A percentile compares a stretch with the other conserved stretches of the same genome.
phyloP scores from a whole-genome alignment of 2,797 vertebrate genomes.

The Toxotes lorentzi region DNA sequence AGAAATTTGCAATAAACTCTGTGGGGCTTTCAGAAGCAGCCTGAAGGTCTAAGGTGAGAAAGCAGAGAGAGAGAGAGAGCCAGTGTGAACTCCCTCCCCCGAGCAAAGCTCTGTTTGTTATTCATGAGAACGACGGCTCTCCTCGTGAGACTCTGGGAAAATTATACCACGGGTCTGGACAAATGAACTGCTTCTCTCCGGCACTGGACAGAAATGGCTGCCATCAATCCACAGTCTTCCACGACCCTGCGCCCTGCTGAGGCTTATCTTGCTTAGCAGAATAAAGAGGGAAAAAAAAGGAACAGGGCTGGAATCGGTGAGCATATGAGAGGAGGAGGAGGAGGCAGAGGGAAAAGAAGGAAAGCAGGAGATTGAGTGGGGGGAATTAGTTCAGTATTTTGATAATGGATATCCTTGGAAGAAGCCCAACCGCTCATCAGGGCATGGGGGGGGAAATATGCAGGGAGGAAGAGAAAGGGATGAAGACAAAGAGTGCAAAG shows the following conservation, averaged over 20 bases:
- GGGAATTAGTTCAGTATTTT: slow-evolving; percentile 69
- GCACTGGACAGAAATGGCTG: slow-evolving; percentile 46
- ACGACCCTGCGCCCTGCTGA: slow-evolving; percentile 44
- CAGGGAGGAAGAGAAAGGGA: slow-evolving; percentile 35
- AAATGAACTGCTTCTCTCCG: slow-evolving; percentile 50
- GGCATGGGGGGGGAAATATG: slow-evolving; percentile 18
- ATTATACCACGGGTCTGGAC: slow-evolving; percentile 42
- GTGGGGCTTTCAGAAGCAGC: slow-evolving; percentile 50
- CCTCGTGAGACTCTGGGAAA: slow-evolving; percentile 61
- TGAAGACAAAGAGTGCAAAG: slow-evolving; percentile 61
- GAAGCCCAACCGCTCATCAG: slow-evolving; percentile 64
- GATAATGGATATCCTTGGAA: slow-evolving; percentile 74
- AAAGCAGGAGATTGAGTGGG: slow-evolving; percentile 46
- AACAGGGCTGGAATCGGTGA: slow-evolving; percentile 37
- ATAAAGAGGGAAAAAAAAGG: slow-evolving; percentile 19
- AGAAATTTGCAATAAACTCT: slow-evolving; percentile 70
- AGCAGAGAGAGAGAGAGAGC: slow-evolving; percentile 26
- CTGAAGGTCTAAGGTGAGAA: slow-evolving; percentile 61
- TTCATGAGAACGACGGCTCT: slow-evolving; percentile 67
- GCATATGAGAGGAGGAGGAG: slow-evolving; percentile 14
- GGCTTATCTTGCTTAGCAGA: slow-evolving; percentile 68
- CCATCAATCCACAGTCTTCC: slow-evolving; percentile 45
- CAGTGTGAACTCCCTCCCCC: slow-evolving; percentile 45
- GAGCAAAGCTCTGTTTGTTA: slow-evolving; percentile 71
- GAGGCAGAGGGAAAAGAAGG: not conserved